phyloP scores from a whole-genome alignment of 1,140 invertebrate genomes.

The Rhopalosiphum maidis region DNA sequence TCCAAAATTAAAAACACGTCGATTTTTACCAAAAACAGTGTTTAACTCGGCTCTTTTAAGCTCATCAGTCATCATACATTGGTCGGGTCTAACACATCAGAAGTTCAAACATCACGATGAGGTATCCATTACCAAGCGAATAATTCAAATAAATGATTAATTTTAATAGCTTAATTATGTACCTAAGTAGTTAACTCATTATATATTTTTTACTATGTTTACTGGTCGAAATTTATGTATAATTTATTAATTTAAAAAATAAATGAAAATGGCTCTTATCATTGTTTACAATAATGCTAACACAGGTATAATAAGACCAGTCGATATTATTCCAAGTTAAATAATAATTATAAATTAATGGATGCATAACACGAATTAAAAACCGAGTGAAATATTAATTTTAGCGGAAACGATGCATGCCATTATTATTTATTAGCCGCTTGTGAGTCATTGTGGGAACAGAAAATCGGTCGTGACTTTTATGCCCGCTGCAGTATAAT shows the following conservation, averaged over 20 bases:
- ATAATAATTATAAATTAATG: background rate
- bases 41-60: background rate
- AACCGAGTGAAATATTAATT: constrained; percentile 5
- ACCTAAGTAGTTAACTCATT: background rate
- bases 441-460: background rate
- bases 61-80: background rate
- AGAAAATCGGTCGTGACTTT: background rate
- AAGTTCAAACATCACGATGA: too few relatives aligned
- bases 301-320: background rate
- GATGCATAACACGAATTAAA: constrained; percentile 1
- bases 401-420: background rate
- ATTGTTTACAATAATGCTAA: background rate
- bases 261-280: background rate
- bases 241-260: background rate
- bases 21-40: background rate
- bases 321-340: background rate
- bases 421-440: background rate
- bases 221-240: background rate
- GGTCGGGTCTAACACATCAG: background rate
- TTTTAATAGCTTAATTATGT: background rate
- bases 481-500: background rate
- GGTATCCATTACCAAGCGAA: background rate
- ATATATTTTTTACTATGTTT: background rate
- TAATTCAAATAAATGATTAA: background rate
- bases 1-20: background rate